A percentile compares a stretch with the other conserved stretches of the same genome.
phyloP scores from a whole-genome alignment of 2,888 invertebrate genomes.

The Drosophila anomalipes region DNA sequence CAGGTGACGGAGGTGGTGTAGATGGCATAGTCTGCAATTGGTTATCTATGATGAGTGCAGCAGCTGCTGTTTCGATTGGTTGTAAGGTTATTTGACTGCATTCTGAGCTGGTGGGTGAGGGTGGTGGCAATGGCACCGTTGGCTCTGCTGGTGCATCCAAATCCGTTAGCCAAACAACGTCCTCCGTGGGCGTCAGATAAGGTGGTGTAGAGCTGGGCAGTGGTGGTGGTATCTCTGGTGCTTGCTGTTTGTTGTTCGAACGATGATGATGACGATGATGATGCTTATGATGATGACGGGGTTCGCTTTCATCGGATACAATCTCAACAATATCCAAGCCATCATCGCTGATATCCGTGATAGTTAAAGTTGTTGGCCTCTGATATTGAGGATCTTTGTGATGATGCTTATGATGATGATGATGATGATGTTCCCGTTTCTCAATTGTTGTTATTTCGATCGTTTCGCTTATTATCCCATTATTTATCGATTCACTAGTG shows the following conservation, averaged over 20 bases:
- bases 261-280: slow-evolving; percentile 19
- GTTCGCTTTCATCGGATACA: slow-evolving; percentile 28
- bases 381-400: slow-evolving; percentile 33
- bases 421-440: slow-evolving; percentile 39
- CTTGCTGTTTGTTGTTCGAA: slow-evolving; percentile 19
- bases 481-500: slow-evolving; percentile 43
- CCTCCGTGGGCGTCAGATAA: slow-evolving; percentile 53
- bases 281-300: slow-evolving; percentile 40
- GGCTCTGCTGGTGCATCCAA: slow-evolving; percentile 16
- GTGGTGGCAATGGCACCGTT: slow-evolving; percentile 7
- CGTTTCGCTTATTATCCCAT: slow-evolving; percentile 47
- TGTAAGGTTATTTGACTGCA: slow-evolving; percentile 4
- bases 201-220: slow-evolving; percentile 59
- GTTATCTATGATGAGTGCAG: slow-evolving; percentile 1
- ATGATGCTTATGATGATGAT: slow-evolving; percentile 46
- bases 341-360: slow-evolving; percentile 47
- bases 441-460: slow-evolving; percentile 34
- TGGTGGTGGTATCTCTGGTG: slow-evolving; percentile 52
- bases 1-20: background rate
- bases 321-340: slow-evolving; percentile 31
- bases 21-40: background rate
- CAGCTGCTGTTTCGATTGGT: slow-evolving; percentile 6
- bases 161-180: slow-evolving; percentile 12
- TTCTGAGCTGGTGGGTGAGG: slow-evolving; percentile 13
- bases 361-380: slow-evolving; percentile 27